A percentile compares a stretch with the other conserved stretches of the same genome.
Conservation (phyloP, 2,797 vertebrate species). For the Craterocephalus amniculus region DNA sequence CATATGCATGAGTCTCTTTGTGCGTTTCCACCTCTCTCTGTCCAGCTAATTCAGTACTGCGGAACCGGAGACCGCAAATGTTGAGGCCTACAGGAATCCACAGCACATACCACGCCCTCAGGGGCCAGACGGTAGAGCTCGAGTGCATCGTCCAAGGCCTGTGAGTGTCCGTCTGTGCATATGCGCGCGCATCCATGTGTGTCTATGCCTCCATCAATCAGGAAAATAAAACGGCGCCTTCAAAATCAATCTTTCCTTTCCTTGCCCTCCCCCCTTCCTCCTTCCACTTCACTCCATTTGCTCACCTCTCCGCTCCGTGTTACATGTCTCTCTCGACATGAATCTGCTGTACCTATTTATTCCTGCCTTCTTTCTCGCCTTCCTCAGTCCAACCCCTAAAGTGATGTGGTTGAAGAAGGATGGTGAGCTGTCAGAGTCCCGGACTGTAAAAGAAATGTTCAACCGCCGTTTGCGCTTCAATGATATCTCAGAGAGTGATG, state of each 20-base stretch:
- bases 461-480: slow-evolving; percentile 85
- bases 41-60: slow-evolving; percentile 86
- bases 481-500: slow-evolving; percentile 85
- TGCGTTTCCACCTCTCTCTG: slow-evolving; percentile 37
- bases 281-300: slow-evolving; percentile 14
- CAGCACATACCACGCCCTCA: slow-evolving; percentile 82
- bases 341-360: not conserved
- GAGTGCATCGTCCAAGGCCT: slow-evolving; percentile 92
- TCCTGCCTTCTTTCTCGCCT: not conserved
- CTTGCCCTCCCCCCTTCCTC: slow-evolving; percentile 29
- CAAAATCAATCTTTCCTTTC: slow-evolving; percentile 49
- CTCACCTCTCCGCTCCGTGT: slow-evolving; percentile 14
- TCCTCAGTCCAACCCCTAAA: slow-evolving; percentile 86
- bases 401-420: slow-evolving; percentile 86
- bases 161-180: slow-evolving; percentile 81
- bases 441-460: slow-evolving; percentile 78
- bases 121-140: slow-evolving; percentile 84
- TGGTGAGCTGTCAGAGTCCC: slow-evolving; percentile 79
- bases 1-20: slow-evolving; percentile 59
- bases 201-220: slow-evolving; percentile 35
- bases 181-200: slow-evolving; percentile 4
- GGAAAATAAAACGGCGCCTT: slow-evolving; percentile 20
- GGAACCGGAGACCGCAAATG: slow-evolving; percentile 85
- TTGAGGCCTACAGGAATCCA: slow-evolving; percentile 82
- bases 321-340: too few relatives aligned